phyloP scores from a whole-genome alignment of 2,797 vertebrate species.

The Mormyrus proboscirostris region DNA sequence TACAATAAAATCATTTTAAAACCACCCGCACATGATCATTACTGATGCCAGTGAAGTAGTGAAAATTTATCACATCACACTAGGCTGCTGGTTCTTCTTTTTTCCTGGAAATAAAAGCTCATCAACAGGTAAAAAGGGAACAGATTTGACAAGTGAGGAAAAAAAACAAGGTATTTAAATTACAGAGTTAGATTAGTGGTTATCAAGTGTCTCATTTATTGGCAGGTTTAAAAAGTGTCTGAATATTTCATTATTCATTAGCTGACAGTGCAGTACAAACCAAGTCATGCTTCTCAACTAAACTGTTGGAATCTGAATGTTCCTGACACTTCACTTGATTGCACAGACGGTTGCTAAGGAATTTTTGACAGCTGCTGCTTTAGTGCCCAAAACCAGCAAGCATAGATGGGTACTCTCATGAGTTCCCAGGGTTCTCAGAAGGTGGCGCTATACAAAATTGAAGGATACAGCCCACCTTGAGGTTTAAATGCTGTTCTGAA shows the following conservation, averaged over 20 bases:
- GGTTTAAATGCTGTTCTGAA: conserved; percentile 5
- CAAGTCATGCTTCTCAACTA: background rate
- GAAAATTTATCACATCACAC: background rate
- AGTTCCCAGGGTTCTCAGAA: background rate
- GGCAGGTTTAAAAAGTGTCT: background rate
- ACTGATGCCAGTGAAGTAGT: background rate
- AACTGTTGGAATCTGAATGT: background rate
- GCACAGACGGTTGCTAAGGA: conserved; percentile 4
- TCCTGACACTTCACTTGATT: background rate
- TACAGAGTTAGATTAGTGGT: background rate
- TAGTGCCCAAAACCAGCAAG: background rate
- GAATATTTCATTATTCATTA: background rate
- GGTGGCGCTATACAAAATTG: background rate
- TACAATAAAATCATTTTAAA: background rate
- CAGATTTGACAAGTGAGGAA: background rate
- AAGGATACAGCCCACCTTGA: background rate
- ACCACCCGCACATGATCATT: background rate
- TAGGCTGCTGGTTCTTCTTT: background rate
- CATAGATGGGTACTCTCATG: background rate
- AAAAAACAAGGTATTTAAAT: background rate
- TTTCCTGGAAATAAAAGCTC: background rate
- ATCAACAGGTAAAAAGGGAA: background rate
- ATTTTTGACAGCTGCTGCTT: conserved; percentile 9
- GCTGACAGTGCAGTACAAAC: background rate
- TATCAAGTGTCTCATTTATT: background rate